Conservation (phyloP, 2,888 invertebrate species). For the Pinctada fucata region DNA sequence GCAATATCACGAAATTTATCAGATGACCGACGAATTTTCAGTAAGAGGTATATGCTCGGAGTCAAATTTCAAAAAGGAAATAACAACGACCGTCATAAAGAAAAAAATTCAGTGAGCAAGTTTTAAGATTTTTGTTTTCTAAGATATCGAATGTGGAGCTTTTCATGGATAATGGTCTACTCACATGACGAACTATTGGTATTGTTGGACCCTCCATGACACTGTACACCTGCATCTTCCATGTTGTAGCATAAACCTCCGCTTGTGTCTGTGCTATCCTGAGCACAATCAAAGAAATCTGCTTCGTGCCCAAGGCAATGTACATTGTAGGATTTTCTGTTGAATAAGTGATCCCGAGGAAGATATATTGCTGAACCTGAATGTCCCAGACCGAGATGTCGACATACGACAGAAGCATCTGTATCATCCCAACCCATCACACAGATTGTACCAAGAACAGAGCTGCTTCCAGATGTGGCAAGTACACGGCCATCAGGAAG, state of each 20-base stretch:
- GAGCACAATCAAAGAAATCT: slow-evolving; percentile 1
- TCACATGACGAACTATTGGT: too few species aligned
- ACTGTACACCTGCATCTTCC: slow-evolving; percentile 23
- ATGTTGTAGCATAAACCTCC: background rate
- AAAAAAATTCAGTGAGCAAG: too few species aligned
- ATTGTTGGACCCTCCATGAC: too few species aligned
- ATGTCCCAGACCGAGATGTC: slow-evolving; percentile 20
- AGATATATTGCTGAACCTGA: slow-evolving; percentile 19
- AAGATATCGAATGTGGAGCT: too few species aligned
- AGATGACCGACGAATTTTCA: too few species aligned
- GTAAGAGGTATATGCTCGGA: too few species aligned
- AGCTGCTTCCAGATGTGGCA: background rate
- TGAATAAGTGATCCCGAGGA: slow-evolving; percentile 9
- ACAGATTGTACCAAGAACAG: slow-evolving; percentile 16
- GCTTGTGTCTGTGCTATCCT: background rate
- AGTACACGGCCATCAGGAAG: slow-evolving; percentile 26
- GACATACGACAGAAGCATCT: slow-evolving; percentile 25
- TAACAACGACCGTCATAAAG: too few species aligned
- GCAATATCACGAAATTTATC: background rate
- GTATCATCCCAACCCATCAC: slow-evolving; percentile 19
- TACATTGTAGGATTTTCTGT: slow-evolving; percentile 1
- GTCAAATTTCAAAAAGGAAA: too few species aligned
- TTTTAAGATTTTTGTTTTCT: too few species aligned
- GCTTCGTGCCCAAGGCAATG: slow-evolving; percentile 13
- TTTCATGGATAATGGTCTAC: too few species aligned